These are phyloP conservation scores for Carollia perspicillata DNA, from an alignment of 2,113 vertebrate genomes.

Conservation along the genomic window DNA sequence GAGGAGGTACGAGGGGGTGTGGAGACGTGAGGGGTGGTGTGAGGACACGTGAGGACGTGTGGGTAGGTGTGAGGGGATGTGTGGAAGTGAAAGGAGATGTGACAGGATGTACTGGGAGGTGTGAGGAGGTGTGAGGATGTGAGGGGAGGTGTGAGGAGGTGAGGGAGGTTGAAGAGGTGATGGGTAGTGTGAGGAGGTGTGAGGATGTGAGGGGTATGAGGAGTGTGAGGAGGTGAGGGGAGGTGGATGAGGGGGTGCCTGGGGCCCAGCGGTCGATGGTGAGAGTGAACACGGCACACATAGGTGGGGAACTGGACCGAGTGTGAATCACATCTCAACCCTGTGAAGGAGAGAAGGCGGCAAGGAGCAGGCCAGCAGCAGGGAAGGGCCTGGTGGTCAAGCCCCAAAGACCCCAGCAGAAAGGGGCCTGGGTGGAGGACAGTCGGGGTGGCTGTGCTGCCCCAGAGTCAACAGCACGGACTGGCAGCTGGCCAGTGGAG, in stretches of 20 bases:
- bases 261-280: neutral
- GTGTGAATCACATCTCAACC: neutral
- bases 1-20: no score
- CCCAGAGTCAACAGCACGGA: fast-evolving
- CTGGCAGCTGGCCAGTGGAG: neutral
- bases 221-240: no score
- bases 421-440: neutral
- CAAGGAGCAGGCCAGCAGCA: neutral
- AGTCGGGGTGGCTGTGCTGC: neutral
- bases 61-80: neutral
- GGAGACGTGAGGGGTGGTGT: no score
- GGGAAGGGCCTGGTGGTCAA: neutral
- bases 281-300: neutral
- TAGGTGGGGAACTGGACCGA: neutral
- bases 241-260: neutral
- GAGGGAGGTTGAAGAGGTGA: neutral
- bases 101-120: neutral
- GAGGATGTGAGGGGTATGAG: no score
- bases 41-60: neutral
- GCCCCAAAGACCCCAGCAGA: neutral
- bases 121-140: no score
- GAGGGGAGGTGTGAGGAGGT: no score
- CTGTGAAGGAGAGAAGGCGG: neutral
- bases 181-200: no score
- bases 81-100: neutral